A percentile compares a stretch with the other conserved stretches of the same genome.
These are phyloP conservation scores for Balearica regulorum DNA, from an alignment of 2,797 vertebrate species.

Conservation along the genomic window DNA sequence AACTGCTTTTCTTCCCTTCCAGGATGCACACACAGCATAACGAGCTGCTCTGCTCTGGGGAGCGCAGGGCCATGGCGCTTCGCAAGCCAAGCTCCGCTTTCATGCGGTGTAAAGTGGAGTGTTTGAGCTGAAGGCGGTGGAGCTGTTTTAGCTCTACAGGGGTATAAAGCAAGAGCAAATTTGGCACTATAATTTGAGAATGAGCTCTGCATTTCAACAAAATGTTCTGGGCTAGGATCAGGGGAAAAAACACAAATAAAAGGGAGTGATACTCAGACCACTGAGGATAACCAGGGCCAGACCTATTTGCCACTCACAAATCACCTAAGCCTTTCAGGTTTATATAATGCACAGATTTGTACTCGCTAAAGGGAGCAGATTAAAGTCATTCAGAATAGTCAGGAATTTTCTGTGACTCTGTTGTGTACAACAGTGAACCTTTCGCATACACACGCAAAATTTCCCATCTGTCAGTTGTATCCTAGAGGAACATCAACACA, in stretches of 20 bases:
- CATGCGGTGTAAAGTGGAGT: neutral
- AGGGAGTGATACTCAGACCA: neutral
- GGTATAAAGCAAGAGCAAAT: neutral
- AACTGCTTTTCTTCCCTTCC: constrained; percentile 1
- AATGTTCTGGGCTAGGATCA: neutral
- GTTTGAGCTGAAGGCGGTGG: neutral
- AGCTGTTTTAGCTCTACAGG: neutral
- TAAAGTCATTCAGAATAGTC: neutral
- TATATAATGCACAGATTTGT: neutral
- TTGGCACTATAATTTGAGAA: neutral
- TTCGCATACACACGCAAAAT: neutral
- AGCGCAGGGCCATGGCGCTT: neutral
- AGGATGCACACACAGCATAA: neutral
- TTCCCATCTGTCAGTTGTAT: neutral
- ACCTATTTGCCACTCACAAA: neutral
- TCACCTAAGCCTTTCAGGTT: neutral
- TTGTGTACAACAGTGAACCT: neutral
- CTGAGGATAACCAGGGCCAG: neutral
- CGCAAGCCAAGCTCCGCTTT: neutral
- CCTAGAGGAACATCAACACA: neutral
- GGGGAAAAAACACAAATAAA: neutral
- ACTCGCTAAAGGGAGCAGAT: rapidly evolving
- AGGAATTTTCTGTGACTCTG: neutral
- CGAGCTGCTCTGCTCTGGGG: neutral
- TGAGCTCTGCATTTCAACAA: neutral